Conservation (phyloP, 1,140 invertebrate genomes). For the Bombus haemorrhoidalis region DNA sequence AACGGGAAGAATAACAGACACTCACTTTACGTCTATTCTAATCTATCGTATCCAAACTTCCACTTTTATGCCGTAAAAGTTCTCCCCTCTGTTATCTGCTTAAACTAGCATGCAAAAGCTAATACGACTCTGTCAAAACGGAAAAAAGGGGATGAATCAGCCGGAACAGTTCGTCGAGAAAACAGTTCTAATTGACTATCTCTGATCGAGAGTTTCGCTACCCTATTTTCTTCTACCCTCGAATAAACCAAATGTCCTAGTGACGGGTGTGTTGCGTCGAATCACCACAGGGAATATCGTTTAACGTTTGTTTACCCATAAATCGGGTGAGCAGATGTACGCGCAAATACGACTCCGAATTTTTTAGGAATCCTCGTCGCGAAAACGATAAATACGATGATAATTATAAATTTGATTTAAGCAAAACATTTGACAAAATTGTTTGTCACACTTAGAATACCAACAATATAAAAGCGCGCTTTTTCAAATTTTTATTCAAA, state of each 20-base stretch:
- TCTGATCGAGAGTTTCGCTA: conserved; percentile 18
- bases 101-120: conserved; percentile 16
- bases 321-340: conserved; percentile 26
- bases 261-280: conserved; percentile 23
- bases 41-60: background rate
- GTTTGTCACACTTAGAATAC: too few species aligned
- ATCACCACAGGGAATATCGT: conserved; percentile 43
- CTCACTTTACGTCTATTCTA: too few species aligned
- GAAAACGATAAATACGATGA: background rate
- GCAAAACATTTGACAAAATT: background rate
- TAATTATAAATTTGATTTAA: background rate
- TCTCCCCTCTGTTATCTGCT: background rate
- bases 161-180: conserved; percentile 24
- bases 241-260: conserved; percentile 24
- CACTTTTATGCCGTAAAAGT: too few species aligned
- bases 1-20: background rate
- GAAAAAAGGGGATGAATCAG: conserved; percentile 27
- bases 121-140: background rate
- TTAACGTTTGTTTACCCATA: conserved; percentile 44
- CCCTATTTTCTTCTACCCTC: conserved; percentile 15
- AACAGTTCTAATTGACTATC: conserved; percentile 42
- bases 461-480: too few species aligned
- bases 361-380: background rate
- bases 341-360: background rate
- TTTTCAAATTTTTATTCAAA: too few species aligned